Conservation (phyloP, 2,113 vertebrate species). For the Hyla sarda region DNA sequence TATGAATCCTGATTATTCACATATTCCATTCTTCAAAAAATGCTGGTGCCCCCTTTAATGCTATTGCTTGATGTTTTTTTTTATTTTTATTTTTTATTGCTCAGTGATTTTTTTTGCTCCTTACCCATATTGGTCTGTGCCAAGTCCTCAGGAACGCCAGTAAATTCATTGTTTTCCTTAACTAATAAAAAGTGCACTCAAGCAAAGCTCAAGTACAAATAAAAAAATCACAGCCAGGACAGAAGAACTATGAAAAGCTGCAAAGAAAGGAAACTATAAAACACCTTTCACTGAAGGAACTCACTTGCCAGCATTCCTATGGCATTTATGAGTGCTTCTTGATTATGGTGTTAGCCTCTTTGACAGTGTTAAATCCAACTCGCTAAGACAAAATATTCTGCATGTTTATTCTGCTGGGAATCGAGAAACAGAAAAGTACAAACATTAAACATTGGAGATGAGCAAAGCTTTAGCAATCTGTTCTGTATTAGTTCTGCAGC, state of each 20-base stretch:
- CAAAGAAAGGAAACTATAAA: slow-evolving; percentile 49
- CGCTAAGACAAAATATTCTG: not conserved
- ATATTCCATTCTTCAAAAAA: not conserved
- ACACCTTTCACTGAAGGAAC: slow-evolving; percentile 31
- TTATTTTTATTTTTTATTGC: not conserved
- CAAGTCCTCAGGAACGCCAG: slow-evolving; percentile 27
- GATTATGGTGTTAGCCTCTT: slow-evolving; percentile 34
- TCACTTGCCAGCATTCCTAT: slow-evolving; percentile 41
- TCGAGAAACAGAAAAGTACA: not conserved
- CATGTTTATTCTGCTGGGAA: not conserved
- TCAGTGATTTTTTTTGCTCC: not conserved
- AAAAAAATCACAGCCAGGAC: slow-evolving; percentile 26
- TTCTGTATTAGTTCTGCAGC: no score
- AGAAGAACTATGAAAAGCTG: slow-evolving; percentile 18
- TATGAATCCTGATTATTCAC: no score
- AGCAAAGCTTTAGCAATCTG: not conserved
- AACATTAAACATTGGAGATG: not conserved
- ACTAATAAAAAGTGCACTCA: slow-evolving; percentile 40
- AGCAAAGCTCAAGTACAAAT: slow-evolving; percentile 42
- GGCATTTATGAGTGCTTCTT: slow-evolving; percentile 16
- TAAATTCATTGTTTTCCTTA: slow-evolving; percentile 42
- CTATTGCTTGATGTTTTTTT: not conserved
- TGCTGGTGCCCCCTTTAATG: not conserved
- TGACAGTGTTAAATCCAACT: slow-evolving; percentile 30
- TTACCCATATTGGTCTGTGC: not conserved